These are phyloP conservation scores for Drosophila eugracilis DNA, from an alignment of 1,140 invertebrate species.

Conservation along the genomic window DNA sequence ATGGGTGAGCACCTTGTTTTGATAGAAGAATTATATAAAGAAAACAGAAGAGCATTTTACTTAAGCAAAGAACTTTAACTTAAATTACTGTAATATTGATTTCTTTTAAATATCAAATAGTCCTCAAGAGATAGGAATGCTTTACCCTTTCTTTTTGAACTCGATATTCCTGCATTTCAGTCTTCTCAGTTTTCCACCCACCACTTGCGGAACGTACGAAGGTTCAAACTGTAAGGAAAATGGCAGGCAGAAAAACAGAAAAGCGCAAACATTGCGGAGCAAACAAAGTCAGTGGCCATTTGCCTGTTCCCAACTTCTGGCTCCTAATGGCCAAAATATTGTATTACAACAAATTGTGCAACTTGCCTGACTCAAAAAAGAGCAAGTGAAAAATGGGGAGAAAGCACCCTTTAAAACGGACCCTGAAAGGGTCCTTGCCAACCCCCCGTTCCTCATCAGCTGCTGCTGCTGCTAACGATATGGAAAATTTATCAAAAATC, in stretches of 20 bases:
- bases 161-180: conserved; percentile 14
- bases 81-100: background rate
- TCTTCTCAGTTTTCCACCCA: conserved; percentile 4
- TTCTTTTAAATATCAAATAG: background rate
- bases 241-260: conserved; percentile 5
- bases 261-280: conserved; percentile 62
- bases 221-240: conserved; percentile 52
- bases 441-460: background rate
- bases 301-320: conserved; percentile 43
- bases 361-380: conserved; percentile 33
- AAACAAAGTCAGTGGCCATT: conserved; percentile 70
- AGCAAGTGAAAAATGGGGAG: conserved; percentile 11
- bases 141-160: conserved; percentile 7
- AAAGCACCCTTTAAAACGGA: conserved; percentile 57
- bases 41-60: no score
- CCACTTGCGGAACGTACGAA: conserved; percentile 32
- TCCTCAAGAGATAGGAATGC: background rate
- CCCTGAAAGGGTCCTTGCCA: conserved; percentile 55
- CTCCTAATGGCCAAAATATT: conserved; percentile 79
- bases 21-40: no score
- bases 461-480: conserved; percentile 66
- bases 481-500: conserved; percentile 82
- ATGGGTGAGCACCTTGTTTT: no score
- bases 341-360: conserved; percentile 78
- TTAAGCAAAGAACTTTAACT: background rate